Evolutionary conservation across 2,888 invertebrate species (phyloP).

Genomic region (Ochropleura leucogaster): DNA sequence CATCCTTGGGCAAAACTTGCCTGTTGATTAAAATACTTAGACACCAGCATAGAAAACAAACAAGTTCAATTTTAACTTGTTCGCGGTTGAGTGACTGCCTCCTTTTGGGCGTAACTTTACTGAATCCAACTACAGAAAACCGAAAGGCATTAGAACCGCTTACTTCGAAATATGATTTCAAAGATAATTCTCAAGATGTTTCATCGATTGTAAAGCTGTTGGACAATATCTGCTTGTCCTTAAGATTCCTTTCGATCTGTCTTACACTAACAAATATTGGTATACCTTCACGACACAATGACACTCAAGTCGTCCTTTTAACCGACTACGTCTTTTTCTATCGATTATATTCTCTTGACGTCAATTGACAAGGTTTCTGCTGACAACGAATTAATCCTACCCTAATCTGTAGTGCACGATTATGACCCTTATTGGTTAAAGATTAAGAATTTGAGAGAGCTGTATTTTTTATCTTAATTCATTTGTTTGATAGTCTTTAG

Average conservation of each 20-base stretch:
- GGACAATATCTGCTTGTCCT: not conserved
- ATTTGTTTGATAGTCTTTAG: conserved; percentile 27
- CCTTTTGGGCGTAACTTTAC: not conserved
- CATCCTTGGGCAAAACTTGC: not conserved
- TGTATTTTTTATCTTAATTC: conserved; percentile 33
- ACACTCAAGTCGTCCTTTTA: not conserved
- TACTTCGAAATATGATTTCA: conserved; percentile 1
- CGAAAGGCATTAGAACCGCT: not conserved
- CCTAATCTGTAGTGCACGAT: conserved; percentile 23
- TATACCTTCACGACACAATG: not conserved
- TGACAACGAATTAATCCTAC: conserved; percentile 43
- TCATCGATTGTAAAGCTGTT: not conserved
- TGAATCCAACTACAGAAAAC: not conserved
- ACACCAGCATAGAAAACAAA: not conserved
- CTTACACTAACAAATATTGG: conserved; percentile 12
- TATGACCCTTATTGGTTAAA: conserved; percentile 18
- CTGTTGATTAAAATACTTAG: not conserved
- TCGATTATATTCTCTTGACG: conserved; percentile 57
- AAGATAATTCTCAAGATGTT: not conserved
- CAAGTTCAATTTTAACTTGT: not conserved
- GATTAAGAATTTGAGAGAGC: conserved; percentile 6
- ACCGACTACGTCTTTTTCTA: conserved; percentile 14
- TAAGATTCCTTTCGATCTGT: not conserved
- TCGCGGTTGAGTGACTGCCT: not conserved
- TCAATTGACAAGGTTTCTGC: conserved; percentile 42